Evolutionary conservation across 2,888 invertebrate species (phyloP), one percentile per base, ranked within the genome.

Genomic region (Lydus trimaculatus): DNA sequence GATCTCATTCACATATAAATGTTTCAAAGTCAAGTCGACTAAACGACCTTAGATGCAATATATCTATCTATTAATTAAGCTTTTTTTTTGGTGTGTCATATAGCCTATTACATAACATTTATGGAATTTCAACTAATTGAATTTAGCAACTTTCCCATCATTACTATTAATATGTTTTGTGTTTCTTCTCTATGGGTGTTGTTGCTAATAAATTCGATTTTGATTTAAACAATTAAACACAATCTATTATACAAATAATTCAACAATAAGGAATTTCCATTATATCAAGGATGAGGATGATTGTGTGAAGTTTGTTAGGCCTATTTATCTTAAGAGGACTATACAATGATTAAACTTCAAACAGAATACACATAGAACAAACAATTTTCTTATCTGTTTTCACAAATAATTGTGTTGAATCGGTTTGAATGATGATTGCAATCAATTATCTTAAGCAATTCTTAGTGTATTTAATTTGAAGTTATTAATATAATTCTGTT

Each of bases 401-500:
- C 9, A 0, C 4, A 25, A 56, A 56, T 56, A 25, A 56, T 56
- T 56, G 25, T 15, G 25, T 56, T 56, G 15, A 56, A 56, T 23
- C 25, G 25, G 25, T 1, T 6, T 56, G 56, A 56, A 56, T 56
- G 13, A 56, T 56, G 25, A 56, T 25, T 25, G 25, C 15, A 25
- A 56, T 56, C 25, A 56, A 56, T 56, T 56, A 56, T 25, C 56
- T 56, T 25, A 56, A 56, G 25, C 56, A 56, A 9, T 23, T 56
- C 48, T 56, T 56, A 56, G 1, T 15, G 56, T 56, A 56, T 23
- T 56, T 56, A 56, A 48, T 48, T 9, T n/a, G 7, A 48, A 6
- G 13, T 25, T 13, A 56, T 56, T 56, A 25, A 56, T 56, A 25
- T 25, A 9, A 9, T 5, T 20, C 43, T 1, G 0, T 43, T 43